Conservation (phyloP, 2,888 invertebrate genomes). For the Drosophila bunnanda region DNA sequence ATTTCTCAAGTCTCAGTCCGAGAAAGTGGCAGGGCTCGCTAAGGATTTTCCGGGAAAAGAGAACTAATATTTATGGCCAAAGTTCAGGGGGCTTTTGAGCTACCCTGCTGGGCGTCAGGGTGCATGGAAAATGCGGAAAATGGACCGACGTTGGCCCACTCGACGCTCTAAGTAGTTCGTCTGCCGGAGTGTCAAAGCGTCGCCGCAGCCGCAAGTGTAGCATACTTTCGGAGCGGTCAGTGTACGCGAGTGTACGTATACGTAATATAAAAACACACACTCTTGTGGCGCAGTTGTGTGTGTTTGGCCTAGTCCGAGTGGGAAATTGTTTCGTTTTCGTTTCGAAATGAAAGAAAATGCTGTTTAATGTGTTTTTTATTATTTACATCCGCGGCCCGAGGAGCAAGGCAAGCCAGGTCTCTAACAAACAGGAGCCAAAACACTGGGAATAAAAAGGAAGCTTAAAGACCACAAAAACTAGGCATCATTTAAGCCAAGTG, state of each 20-base stretch:
- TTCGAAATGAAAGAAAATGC: conserved; percentile 80
- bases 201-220: conserved; percentile 50
- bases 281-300: neutral
- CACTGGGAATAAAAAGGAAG: conserved; percentile 32
- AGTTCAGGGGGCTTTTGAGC: conserved; percentile 15
- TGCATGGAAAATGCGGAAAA: conserved; percentile 50
- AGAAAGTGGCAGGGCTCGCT: neutral
- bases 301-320: conserved; percentile 52
- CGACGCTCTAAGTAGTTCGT: conserved; percentile 64
- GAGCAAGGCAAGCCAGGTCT: conserved; percentile 9
- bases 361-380: conserved; percentile 81
- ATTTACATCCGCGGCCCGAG: conserved; percentile 75
- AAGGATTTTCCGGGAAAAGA: neutral
- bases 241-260: conserved; percentile 11
- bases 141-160: conserved; percentile 50
- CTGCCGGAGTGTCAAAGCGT: conserved; percentile 76
- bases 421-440: conserved; percentile 6
- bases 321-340: conserved; percentile 73
- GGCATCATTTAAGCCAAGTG: no score
- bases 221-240: conserved; percentile 65
- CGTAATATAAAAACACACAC: neutral
- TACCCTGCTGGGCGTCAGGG: conserved; percentile 23
- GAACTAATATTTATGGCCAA: conserved; percentile 30
- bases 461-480: neutral
- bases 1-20: neutral